phyloP scores from a whole-genome alignment of 2,888 invertebrate species.

The Rugalucina vietnamica region DNA sequence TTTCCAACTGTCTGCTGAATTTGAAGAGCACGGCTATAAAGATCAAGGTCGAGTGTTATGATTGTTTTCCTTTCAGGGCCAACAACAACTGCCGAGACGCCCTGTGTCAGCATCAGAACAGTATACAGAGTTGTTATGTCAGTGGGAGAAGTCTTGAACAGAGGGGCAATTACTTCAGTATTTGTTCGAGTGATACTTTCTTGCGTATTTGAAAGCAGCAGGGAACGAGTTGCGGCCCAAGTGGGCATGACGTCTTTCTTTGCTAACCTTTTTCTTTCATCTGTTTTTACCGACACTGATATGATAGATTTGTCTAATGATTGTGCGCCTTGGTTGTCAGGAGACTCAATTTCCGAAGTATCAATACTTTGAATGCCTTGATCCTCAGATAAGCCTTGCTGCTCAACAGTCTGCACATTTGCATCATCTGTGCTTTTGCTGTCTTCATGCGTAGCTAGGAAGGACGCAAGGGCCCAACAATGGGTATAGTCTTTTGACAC shows the following conservation, averaged over 20 bases:
- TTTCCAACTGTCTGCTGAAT: slow-evolving; percentile 41
- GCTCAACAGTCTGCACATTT: background rate
- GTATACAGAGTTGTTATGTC: slow-evolving; percentile 36
- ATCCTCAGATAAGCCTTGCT: background rate
- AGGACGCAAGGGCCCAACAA: background rate
- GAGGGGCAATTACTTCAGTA: slow-evolving; percentile 33
- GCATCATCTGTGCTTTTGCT: background rate
- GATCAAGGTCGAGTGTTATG: slow-evolving; percentile 32
- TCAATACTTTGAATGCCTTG: background rate
- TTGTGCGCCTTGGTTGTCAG: too few species aligned
- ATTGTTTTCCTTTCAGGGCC: slow-evolving; percentile 33
- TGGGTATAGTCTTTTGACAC: background rate
- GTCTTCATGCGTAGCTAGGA: background rate
- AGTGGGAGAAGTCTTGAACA: slow-evolving; percentile 29
- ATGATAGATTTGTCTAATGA: too few species aligned
- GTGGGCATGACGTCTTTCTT: slow-evolving; percentile 24
- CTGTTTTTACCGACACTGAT: background rate
- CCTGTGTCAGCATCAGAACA: slow-evolving; percentile 31
- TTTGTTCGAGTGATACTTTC: slow-evolving; percentile 4
- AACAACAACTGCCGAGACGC: slow-evolving; percentile 30
- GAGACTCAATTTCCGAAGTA: background rate
- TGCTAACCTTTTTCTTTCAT: background rate
- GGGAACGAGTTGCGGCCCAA: slow-evolving; percentile 29
- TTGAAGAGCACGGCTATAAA: slow-evolving; percentile 23
- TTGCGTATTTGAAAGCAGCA: background rate